Evolutionary conservation across 2,888 invertebrate species (phyloP), one percentile per base, ranked within the genome.

Genomic region (Idaea aversata): DNA sequence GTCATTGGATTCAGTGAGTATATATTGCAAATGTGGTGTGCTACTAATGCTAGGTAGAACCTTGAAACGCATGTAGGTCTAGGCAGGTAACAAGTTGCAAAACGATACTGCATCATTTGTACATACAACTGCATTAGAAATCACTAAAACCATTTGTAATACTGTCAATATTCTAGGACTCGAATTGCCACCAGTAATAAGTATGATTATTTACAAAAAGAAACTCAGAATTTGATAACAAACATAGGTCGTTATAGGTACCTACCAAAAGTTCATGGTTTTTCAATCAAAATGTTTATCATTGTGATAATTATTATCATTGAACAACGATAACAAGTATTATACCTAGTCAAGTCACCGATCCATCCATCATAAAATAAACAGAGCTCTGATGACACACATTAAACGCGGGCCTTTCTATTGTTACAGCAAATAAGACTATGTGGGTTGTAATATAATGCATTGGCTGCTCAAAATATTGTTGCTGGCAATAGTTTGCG

Each of bases 401-500:
- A 47, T 34, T 59, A 59, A 71, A 72, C 47, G 67, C 36, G 64
- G 61, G 65, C 67, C 64, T 71, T 80, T 88, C 74, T 85, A 79
- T 91, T 89, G 87, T 93, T 93, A 69, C 92, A 93, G 93, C 85
- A 87, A 88, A 87, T 91, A 88, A 88, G 88, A 92, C 87, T 91
- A 92, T 91, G 91, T 83, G 86, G 91, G 89, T 90, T 85, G 88
- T 93, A 80, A 92, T 88, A 84, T 92, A 91, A 85, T 93, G 94
- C 86, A 95, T 84, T 92, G 91, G 83, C 89, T 93, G 87, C 94
- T 94, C 75, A 86, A 87, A 78, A 87, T 90, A 78, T 87, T 93
- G 84, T 84, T 84, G 87, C 87, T 93, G 90, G 92, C 92, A 86
- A 86, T 91, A 80, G 81, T 90, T 85, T 90, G 91, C 86, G 78